phyloP scores from a whole-genome alignment of 2,888 invertebrate genomes.

The Pyrrhosoma nymphula region DNA sequence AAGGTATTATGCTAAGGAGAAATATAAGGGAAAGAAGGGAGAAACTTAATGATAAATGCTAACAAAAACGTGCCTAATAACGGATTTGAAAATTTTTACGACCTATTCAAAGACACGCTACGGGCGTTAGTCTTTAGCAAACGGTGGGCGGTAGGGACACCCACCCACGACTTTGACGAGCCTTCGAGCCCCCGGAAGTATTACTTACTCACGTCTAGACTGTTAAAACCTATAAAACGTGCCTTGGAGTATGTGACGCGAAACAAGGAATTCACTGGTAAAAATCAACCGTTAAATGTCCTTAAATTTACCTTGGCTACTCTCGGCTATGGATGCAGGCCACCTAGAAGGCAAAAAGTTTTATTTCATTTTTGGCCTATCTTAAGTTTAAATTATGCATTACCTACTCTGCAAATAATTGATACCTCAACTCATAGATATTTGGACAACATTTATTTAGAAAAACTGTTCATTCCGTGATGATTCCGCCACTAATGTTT shows the following conservation, averaged over 20 bases:
- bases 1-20: neutral
- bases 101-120: neutral
- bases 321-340: no score
- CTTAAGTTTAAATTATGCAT: no score
- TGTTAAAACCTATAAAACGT: neutral
- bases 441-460: no score
- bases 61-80: neutral
- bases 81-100: conserved; percentile 12
- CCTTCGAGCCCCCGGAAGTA: neutral
- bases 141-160: neutral
- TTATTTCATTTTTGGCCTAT: no score
- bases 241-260: neutral
- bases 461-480: no score
- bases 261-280: neutral
- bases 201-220: neutral
- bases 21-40: neutral
- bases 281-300: no score
- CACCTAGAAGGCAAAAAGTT: no score
- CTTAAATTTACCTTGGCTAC: no score
- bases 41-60: neutral
- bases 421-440: no score
- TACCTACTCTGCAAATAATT: no score
- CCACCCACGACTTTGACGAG: neutral
- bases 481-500: no score
- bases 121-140: neutral